A percentile compares a stretch with the other conserved stretches of the same genome.
These are phyloP conservation scores for Scolopax mira DNA, from an alignment of 2,113 vertebrate genomes.

Conservation along the genomic window DNA sequence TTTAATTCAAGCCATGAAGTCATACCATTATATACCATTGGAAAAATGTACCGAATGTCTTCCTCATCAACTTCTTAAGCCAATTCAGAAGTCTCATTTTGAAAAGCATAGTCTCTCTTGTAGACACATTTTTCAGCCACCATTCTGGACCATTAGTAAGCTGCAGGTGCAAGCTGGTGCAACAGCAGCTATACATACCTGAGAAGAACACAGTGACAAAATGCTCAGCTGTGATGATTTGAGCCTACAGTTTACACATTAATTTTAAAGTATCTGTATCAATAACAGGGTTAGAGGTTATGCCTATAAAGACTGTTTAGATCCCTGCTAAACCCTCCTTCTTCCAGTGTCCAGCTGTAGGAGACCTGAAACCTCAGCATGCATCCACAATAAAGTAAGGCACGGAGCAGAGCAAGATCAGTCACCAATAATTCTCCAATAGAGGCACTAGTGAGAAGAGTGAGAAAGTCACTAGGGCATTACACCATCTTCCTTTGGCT, in stretches of 20 bases:
- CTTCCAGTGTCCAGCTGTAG: fast-evolving
- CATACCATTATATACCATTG: not conserved
- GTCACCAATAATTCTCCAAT: not conserved
- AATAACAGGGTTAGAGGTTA: not conserved
- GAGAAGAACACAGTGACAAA: not conserved
- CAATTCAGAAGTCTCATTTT: not conserved
- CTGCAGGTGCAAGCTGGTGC: not conserved
- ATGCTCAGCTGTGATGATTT: not conserved
- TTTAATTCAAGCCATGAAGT: not conserved
- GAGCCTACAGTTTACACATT: not conserved
- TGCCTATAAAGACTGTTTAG: not conserved
- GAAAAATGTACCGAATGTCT: not conserved
- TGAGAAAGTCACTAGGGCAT: not conserved
- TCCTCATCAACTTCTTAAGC: not conserved
- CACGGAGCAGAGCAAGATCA: not conserved
- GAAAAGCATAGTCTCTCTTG: not conserved
- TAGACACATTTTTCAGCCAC: not conserved
- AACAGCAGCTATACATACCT: not conserved
- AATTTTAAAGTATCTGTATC: not conserved
- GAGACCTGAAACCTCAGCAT: not conserved
- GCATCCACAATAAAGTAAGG: not conserved
- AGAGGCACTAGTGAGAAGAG: not conserved
- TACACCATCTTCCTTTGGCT: not conserved
- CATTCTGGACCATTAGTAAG: not conserved
- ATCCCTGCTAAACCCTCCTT: not conserved